A percentile compares a stretch with the other conserved stretches of the same genome.
phyloP scores from a whole-genome alignment of 2,113 vertebrate species.

The Anolis sagrei region DNA sequence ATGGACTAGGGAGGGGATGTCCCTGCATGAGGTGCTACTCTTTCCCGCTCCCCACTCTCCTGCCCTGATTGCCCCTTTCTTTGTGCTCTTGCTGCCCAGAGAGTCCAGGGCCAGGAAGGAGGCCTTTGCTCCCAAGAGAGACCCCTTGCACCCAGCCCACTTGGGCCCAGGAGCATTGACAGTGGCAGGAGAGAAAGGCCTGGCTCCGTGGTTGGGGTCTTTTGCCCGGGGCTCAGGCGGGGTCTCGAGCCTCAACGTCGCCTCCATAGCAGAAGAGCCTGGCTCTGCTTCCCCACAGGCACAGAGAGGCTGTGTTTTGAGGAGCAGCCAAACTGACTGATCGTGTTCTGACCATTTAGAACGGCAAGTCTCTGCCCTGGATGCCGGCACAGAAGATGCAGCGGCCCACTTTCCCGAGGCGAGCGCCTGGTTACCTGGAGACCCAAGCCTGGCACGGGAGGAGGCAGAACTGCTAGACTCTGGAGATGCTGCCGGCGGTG shows the following conservation, averaged over 20 bases:
- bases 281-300: neutral
- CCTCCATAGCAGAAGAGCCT: neutral
- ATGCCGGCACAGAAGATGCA: conserved; percentile 70
- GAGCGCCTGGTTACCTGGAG: conserved; percentile 58
- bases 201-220: conserved; percentile 41
- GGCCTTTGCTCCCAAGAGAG: conserved; percentile 19
- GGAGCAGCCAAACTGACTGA: conserved; percentile 75
- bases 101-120: too few species aligned
- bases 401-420: conserved; percentile 64
- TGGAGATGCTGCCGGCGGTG: conserved; percentile 38
- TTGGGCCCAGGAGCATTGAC: conserved; percentile 54
- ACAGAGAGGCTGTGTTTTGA: conserved; percentile 48
- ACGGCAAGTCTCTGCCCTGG: conserved; percentile 64
- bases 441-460: conserved; percentile 72
- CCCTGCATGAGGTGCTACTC: too few species aligned
- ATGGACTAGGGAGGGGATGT: too few species aligned
- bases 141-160: conserved; percentile 38
- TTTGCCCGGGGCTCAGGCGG: conserved; percentile 25
- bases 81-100: neutral
- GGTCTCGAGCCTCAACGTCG: neutral
- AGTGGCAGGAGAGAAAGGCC: conserved; percentile 42
- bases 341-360: conserved; percentile 85
- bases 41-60: neutral
- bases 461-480: conserved; percentile 54
- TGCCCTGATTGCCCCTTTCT: neutral